phyloP scores from a whole-genome alignment of 2,113 vertebrate genomes.

The Cricetomys ansorgei region DNA sequence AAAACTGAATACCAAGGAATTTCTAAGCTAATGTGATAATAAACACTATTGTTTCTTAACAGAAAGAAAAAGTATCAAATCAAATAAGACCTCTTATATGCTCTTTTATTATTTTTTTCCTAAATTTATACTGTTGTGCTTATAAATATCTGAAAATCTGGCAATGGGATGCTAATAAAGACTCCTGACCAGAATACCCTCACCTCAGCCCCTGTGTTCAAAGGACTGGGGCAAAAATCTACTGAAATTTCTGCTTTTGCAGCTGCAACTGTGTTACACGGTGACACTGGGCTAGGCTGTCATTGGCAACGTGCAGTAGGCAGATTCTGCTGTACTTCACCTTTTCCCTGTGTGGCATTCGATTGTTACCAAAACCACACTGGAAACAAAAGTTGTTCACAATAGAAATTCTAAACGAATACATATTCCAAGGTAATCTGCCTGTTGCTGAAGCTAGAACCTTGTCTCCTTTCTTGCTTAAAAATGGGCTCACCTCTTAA shows the following conservation, averaged over 20 bases:
- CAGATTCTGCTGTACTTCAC: background rate
- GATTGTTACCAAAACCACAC: background rate
- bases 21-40: slow-evolving; percentile 65
- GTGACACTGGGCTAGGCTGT: background rate
- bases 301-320: too few relatives aligned
- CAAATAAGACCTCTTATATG: slow-evolving; percentile 4
- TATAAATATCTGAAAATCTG: background rate
- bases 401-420: background rate
- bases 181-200: background rate
- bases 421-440: background rate
- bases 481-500: background rate
- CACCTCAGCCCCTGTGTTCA: background rate
- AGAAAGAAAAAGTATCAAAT: slow-evolving; percentile 25
- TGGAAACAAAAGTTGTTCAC: background rate
- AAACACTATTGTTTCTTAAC: slow-evolving; percentile 74
- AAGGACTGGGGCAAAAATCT: background rate
- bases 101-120: background rate
- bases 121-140: background rate
- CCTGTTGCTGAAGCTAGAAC: too few relatives aligned
- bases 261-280: rapidly evolving
- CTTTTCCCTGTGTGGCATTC: background rate
- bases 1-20: slow-evolving; percentile 48
- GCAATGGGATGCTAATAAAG: background rate
- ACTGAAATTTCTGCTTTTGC: too few relatives aligned
- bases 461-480: background rate